A percentile compares a stretch with the other conserved stretches of the same genome.
Conservation (phyloP, 1,140 invertebrate species). For the Drosophila varians region DNA sequence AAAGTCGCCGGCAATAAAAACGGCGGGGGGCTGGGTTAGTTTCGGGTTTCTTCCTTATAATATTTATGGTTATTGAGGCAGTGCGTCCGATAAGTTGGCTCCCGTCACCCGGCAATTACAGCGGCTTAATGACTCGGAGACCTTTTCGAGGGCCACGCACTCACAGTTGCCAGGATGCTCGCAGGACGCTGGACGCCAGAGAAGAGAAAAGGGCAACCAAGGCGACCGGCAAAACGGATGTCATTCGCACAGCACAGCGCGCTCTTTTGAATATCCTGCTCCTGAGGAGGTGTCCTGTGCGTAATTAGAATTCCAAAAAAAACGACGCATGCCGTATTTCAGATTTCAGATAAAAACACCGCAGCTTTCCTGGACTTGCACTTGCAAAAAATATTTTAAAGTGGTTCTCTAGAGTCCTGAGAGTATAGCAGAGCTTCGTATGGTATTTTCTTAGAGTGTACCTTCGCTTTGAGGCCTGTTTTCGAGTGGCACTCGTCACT, state of each 20-base stretch:
- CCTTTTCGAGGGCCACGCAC: background rate
- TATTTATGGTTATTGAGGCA: constrained; percentile 72
- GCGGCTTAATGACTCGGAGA: constrained; percentile 75
- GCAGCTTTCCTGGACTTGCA: constrained; percentile 52
- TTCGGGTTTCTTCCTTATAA: constrained; percentile 18
- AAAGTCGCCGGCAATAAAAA: constrained; percentile 70
- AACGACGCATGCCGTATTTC: constrained; percentile 67
- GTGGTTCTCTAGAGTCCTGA: too few species aligned
- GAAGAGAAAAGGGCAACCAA: constrained; percentile 40
- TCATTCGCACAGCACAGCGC: constrained; percentile 62
- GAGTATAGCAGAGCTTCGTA: too few species aligned
- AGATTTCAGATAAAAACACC: constrained; percentile 78
- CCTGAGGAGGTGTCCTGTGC: constrained; percentile 40
- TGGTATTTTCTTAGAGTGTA: constrained; percentile 3
- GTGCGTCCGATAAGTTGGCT: constrained; percentile 39
- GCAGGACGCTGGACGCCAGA: constrained; percentile 21
- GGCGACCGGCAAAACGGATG: constrained; percentile 71
- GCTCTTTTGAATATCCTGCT: constrained; percentile 60
- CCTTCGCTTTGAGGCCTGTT: background rate
- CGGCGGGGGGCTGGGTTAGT: constrained; percentile 35
- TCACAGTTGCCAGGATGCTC: constrained; percentile 44
- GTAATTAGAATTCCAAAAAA: constrained; percentile 73
- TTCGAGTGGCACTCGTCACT: constrained; percentile 72
- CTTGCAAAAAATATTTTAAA: constrained; percentile 1
- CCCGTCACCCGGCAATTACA: constrained; percentile 54